Conservation (phyloP, 1,140 invertebrate genomes). For the Caenorhabditis inopinata region DNA sequence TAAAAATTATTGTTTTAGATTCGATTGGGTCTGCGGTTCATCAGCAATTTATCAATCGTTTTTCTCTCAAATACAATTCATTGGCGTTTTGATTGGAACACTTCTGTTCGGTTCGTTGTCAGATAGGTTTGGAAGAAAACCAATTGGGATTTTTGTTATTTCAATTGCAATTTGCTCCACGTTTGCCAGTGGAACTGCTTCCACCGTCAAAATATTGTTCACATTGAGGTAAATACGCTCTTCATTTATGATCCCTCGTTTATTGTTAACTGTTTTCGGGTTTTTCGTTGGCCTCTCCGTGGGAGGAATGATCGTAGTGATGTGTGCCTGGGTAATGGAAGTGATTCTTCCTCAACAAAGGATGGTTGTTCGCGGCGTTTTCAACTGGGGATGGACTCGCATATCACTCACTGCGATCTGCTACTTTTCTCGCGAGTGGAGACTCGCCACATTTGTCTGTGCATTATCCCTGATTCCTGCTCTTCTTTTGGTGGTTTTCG, state of each 20-base stretch:
- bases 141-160: conserved; percentile 53
- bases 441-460: conserved; percentile 55
- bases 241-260: too few species aligned
- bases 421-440: conserved; percentile 59
- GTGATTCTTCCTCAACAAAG: conserved; percentile 57
- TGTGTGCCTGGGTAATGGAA: conserved; percentile 62
- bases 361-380: conserved; percentile 63
- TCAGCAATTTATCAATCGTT: conserved; percentile 50
- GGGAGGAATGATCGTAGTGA: conserved; percentile 60
- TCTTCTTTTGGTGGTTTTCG: conserved; percentile 59
- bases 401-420: conserved; percentile 58
- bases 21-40: conserved; percentile 57
- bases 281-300: conserved; percentile 58
- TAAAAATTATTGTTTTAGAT: background rate
- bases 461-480: conserved; percentile 57
- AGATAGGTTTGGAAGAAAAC: conserved; percentile 58
- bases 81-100: conserved; percentile 54
- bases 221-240: background rate
- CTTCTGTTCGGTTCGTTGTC: conserved; percentile 54
- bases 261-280: conserved; percentile 7
- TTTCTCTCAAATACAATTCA: conserved; percentile 53
- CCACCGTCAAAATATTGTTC: background rate
- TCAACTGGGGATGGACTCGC: conserved; percentile 60
- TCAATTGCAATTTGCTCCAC: conserved; percentile 36
- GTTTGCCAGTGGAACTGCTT: conserved; percentile 6